Conservation (phyloP, 2,888 invertebrate genomes). For the Ectropis crepuscularia region DNA sequence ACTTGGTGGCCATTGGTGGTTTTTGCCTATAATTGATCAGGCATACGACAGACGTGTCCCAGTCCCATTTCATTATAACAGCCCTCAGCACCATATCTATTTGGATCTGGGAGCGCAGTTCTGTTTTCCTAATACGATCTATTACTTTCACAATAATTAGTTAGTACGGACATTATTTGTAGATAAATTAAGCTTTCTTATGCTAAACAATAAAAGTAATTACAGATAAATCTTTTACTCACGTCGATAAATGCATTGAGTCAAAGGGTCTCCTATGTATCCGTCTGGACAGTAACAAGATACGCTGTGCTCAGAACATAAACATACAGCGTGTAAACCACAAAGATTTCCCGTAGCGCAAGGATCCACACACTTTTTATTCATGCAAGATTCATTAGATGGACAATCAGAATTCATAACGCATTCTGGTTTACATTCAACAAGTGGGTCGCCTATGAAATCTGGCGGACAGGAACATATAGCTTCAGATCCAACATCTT, state of each 20-base stretch:
- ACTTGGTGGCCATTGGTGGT: too few species aligned
- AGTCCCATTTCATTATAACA: too few species aligned
- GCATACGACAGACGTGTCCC: too few species aligned
- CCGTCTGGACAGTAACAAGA: slow-evolving; percentile 91
- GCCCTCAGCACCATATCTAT: too few species aligned
- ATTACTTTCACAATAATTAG: too few species aligned
- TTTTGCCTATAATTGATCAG: too few species aligned
- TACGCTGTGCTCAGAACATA: slow-evolving; percentile 92
- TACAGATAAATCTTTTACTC: slow-evolving; percentile 53
- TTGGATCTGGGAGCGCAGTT: too few species aligned
- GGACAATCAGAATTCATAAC: slow-evolving; percentile 93
- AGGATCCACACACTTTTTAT: slow-evolving; percentile 90
- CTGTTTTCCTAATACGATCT: too few species aligned
- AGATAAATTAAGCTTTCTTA: not conserved
- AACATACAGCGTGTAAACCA: slow-evolving; percentile 92
- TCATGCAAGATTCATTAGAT: slow-evolving; percentile 89
- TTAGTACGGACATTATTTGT: not conserved
- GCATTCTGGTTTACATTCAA: slow-evolving; percentile 92
- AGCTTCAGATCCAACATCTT: slow-evolving; percentile 87
- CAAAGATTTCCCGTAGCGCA: slow-evolving; percentile 89
- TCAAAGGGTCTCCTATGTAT: slow-evolving; percentile 91
- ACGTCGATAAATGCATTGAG: slow-evolving; percentile 87
- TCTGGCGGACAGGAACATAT: slow-evolving; percentile 91
- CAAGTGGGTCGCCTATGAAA: slow-evolving; percentile 91
- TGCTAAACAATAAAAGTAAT: not conserved